Evolutionary conservation across 2,113 vertebrate genomes (phyloP).

Genomic region (Sinocyclocheilus anshuiensis): DNA sequence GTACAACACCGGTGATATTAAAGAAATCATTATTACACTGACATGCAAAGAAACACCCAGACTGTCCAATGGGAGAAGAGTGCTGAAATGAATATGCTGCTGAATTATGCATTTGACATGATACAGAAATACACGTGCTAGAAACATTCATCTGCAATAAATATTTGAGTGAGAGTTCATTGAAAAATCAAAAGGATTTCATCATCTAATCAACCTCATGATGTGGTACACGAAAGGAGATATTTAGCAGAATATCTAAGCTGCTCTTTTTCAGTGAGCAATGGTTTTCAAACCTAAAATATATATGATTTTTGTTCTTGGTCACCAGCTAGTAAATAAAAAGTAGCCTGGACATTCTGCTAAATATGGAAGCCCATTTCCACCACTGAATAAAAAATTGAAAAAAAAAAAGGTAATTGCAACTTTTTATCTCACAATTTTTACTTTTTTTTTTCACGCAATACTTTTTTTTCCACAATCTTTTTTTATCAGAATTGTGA

Average conservation of each 20-base stretch:
- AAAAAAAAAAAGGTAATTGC: too few relatives aligned
- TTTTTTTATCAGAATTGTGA: too few relatives aligned
- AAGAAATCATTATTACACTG: conserved; percentile 1
- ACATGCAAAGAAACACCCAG: neutral
- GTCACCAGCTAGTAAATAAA: neutral
- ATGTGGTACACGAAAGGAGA: neutral
- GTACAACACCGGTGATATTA: conserved; percentile 8
- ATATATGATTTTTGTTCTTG: neutral
- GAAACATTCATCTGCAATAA: neutral
- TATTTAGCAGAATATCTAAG: neutral
- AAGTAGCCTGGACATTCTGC: neutral
- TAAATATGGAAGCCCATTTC: neutral
- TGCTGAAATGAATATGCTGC: neutral
- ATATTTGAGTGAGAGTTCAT: neutral
- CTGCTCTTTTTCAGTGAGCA: neutral
- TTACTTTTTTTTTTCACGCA: too few relatives aligned
- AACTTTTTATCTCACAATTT: too few relatives aligned
- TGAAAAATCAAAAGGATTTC: neutral
- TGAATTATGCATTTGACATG: conserved; percentile 26
- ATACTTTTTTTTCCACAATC: too few relatives aligned
- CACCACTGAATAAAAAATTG: too few relatives aligned
- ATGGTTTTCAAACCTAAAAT: too few relatives aligned
- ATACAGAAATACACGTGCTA: neutral
- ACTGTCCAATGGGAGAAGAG: neutral
- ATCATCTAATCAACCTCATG: neutral